A percentile compares a stretch with the other conserved stretches of the same genome.
phyloP scores from a whole-genome alignment of 1,140 invertebrate species.

The Aphelenchoides avenae region DNA sequence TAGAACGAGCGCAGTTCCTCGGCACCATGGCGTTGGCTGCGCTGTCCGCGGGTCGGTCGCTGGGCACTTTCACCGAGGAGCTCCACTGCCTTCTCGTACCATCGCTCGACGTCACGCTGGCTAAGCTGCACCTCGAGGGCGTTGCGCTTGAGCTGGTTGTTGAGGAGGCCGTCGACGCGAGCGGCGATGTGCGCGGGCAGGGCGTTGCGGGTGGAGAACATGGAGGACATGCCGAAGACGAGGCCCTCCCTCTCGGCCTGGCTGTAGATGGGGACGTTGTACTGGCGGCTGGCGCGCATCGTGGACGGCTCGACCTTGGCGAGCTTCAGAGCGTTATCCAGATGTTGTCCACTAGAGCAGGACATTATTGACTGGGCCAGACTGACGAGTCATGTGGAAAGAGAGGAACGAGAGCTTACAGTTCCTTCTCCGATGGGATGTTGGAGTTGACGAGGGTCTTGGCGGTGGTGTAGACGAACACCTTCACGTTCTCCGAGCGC shows the following conservation, averaged over 20 bases:
- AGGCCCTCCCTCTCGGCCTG: slow-evolving; percentile 29
- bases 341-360: slow-evolving; percentile 27
- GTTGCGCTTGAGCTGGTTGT: slow-evolving; percentile 42
- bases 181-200: slow-evolving; percentile 23
- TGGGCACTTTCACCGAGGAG: too few relatives aligned
- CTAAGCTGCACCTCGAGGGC: slow-evolving; percentile 28
- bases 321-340: slow-evolving; percentile 31
- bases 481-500: slow-evolving; percentile 42
- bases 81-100: slow-evolving; percentile 22
- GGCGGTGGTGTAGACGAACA: slow-evolving; percentile 44
- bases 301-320: slow-evolving; percentile 26
- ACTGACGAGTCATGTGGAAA: too few relatives aligned
- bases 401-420: slow-evolving; percentile 6
- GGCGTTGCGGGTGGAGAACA: slow-evolving; percentile 26
- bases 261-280: slow-evolving; percentile 27
- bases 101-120: slow-evolving; percentile 44
- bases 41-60: too few relatives aligned
- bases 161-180: slow-evolving; percentile 35
- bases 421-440: slow-evolving; percentile 34
- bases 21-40: too few relatives aligned
- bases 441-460: slow-evolving; percentile 37
- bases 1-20: slow-evolving; percentile 19
- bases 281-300: slow-evolving; percentile 8
- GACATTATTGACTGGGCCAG: too few relatives aligned
- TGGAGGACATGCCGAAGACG: slow-evolving; percentile 35